Conservation (phyloP, 2,797 vertebrate genomes). For the Eospalax fontanierii region DNA sequence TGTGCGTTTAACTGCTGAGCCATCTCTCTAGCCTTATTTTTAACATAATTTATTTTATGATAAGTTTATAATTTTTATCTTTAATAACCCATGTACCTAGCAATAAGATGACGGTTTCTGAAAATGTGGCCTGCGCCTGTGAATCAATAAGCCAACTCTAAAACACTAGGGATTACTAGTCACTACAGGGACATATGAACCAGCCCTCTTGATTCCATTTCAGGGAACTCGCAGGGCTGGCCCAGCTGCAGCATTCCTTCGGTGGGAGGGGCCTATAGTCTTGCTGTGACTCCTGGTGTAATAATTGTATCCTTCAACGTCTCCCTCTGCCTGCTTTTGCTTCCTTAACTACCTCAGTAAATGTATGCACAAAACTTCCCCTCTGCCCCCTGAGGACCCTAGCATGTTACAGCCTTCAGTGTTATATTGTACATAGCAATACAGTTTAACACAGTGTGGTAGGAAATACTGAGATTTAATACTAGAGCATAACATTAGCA, state of each 20-base stretch:
- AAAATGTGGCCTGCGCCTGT: neutral
- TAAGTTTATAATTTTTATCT: neutral
- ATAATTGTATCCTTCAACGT: neutral
- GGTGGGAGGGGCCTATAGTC: neutral
- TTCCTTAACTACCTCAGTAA: neutral
- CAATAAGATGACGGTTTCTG: neutral
- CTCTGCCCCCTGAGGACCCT: neutral
- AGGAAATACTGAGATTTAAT: constrained; percentile 4
- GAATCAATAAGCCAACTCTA: neutral
- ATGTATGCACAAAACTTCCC: neutral
- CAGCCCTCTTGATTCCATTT: neutral
- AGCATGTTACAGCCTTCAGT: neutral
- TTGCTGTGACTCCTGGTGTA: fast-evolving
- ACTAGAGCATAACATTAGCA: neutral
- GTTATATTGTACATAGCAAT: neutral
- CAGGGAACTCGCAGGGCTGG: neutral
- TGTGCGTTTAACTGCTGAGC: too few species aligned
- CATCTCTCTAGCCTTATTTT: neutral
- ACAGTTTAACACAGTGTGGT: neutral
- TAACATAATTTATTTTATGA: neutral
- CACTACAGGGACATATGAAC: neutral
- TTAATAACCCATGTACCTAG: neutral
- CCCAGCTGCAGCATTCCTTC: neutral
- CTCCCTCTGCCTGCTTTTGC: neutral
- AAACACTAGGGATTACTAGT: neutral